Conservation (phyloP, 92 coral and sea anemone species). For the Hydrozoanthus gracilis region DNA sequence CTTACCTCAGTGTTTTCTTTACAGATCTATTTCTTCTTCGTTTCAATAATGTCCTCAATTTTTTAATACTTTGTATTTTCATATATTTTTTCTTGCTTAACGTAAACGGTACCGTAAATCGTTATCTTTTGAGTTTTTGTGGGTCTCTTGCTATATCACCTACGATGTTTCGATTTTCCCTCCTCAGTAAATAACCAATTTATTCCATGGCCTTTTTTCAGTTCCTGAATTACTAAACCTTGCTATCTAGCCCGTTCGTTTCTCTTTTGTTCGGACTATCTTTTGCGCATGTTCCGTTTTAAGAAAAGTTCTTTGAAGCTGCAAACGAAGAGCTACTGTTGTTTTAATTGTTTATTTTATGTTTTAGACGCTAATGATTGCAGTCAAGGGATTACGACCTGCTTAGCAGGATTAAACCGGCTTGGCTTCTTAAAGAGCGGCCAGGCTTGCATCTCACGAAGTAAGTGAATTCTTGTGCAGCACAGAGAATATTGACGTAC, state of each 20-base stretch:
- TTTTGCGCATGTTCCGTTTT: not conserved
- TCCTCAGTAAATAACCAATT: no score
- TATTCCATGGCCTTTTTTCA: no score
- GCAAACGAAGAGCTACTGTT: not conserved
- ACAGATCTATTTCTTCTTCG: no score
- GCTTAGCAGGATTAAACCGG: constrained; percentile 20
- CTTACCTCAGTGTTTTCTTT: not conserved
- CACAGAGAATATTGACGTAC: no score
- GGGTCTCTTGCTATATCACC: no score
- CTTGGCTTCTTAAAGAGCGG: constrained; percentile 22
- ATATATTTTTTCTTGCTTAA: not conserved
- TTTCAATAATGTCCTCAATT: not conserved
- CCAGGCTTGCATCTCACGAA: constrained; percentile 14
- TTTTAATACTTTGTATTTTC: not conserved
- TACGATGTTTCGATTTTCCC: no score
- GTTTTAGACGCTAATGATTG: constrained; percentile 31
- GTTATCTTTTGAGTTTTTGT: no score
- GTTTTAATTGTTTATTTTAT: not conserved
- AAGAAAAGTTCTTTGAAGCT: not conserved
- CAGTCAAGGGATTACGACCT: constrained; percentile 16
- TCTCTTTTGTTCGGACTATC: no score
- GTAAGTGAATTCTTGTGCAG: not conserved
- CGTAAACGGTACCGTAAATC: no score
- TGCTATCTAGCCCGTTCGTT: no score
- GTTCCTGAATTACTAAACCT: no score